Conservation (phyloP, 2,113 vertebrate genomes). For the Oreocharis arfaki region DNA sequence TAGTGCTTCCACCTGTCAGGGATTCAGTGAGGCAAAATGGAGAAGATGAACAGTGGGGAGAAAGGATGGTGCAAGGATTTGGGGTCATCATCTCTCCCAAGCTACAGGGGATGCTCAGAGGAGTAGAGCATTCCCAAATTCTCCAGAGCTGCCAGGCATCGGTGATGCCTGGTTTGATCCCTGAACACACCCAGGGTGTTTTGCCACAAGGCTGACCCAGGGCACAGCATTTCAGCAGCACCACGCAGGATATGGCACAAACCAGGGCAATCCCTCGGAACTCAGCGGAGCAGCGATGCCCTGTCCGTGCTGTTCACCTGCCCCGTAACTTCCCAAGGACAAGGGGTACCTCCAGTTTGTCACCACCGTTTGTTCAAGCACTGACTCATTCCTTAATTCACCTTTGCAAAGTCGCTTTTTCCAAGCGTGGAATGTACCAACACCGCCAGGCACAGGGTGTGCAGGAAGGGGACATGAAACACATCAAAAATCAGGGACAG, state of each 20-base stretch:
- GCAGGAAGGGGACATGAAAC: neutral
- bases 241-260: neutral
- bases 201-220: neutral
- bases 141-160: neutral
- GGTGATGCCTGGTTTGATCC: neutral
- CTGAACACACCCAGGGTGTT: neutral
- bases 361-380: neutral
- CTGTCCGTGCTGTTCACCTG: neutral
- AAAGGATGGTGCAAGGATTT: neutral
- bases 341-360: neutral
- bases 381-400: neutral
- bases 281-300: neutral
- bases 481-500: neutral
- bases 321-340: neutral
- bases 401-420: neutral
- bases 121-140: neutral
- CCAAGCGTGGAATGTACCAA: accelerated
- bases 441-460: no score
- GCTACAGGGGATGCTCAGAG: neutral
- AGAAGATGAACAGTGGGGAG: neutral
- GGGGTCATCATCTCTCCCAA: neutral
- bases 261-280: neutral
- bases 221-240: neutral
- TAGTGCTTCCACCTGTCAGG: neutral
- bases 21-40: neutral